A percentile compares a stretch with the other conserved stretches of the same genome.
Conservation (phyloP, 2,888 invertebrate species). For the Cryptops parisi region DNA sequence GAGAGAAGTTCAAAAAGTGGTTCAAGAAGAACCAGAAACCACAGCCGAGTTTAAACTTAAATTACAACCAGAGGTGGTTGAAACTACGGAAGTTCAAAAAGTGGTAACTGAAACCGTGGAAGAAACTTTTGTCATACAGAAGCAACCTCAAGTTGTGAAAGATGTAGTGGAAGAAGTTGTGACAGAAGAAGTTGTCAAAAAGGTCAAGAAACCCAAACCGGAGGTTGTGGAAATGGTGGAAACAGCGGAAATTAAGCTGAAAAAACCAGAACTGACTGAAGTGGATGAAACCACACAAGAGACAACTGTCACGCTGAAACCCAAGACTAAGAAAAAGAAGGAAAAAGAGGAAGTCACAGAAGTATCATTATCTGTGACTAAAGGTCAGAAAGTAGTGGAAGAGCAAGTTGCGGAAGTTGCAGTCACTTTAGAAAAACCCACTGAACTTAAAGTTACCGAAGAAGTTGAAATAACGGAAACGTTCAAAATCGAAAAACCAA, state of each 20-base stretch:
- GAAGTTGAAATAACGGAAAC: constrained; percentile 5
- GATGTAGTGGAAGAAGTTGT: neutral
- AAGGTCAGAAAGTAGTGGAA: neutral
- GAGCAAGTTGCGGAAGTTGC: neutral
- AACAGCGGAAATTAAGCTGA: neutral
- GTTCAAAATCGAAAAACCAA: neutral
- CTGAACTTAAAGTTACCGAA: constrained; percentile 5
- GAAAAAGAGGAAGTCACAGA: neutral
- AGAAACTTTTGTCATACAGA: neutral
- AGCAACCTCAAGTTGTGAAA: neutral
- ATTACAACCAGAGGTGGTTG: neutral
- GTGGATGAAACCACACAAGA: constrained; percentile 6
- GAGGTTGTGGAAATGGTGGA: constrained; percentile 5
- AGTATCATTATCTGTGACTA: neutral
- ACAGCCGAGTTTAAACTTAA: constrained; percentile 4
- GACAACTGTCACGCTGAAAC: constrained; percentile 2
- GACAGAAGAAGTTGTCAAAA: neutral
- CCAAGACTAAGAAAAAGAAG: constrained; percentile 11
- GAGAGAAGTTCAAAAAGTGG: constrained; percentile 4
- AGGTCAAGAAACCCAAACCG: constrained; percentile 2
- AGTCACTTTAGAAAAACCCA: neutral
- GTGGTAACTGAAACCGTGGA: neutral
- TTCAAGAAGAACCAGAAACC: neutral
- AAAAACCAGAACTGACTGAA: constrained; percentile 3
- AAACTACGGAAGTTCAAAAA: constrained; percentile 4